These are phyloP conservation scores for Rhorus exstirpatorius DNA, from an alignment of 2,888 invertebrate genomes.

Conservation along the genomic window DNA sequence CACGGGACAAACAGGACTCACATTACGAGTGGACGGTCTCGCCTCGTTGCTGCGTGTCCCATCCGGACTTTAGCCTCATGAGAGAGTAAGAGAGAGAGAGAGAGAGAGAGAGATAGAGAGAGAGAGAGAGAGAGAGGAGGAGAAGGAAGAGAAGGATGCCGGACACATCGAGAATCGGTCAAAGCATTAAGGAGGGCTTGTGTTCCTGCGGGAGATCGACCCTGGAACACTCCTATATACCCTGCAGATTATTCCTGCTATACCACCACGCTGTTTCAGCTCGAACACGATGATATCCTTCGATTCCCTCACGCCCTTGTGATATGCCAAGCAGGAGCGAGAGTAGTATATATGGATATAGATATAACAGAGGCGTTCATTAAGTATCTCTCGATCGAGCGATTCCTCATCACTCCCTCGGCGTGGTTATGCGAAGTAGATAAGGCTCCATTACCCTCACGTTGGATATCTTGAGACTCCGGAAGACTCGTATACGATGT, in stretches of 20 bases:
- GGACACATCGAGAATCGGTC: conserved; percentile 36
- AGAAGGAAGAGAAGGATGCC: neutral
- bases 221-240: conserved; percentile 32
- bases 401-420: conserved; percentile 74
- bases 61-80: conserved; percentile 53
- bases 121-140: conserved; percentile 18
- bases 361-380: conserved; percentile 44
- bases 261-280: conserved; percentile 5
- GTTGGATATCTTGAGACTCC: conserved; percentile 61
- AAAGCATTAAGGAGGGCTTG: conserved; percentile 42
- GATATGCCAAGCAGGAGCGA: conserved; percentile 9
- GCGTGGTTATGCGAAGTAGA: conserved; percentile 71
- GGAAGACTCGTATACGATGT: conserved; percentile 22
- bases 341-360: conserved; percentile 19
- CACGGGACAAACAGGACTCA: conserved; percentile 81
- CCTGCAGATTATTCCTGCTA: conserved; percentile 54
- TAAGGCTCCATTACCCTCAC: conserved; percentile 73
- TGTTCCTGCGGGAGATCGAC: conserved; percentile 47
- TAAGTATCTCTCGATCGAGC: conserved; percentile 72
- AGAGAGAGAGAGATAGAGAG: conserved; percentile 10
- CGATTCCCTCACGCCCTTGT: conserved; percentile 57
- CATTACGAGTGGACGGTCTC: conserved; percentile 76
- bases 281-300: conserved; percentile 46
- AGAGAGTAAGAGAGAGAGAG: conserved; percentile 26
- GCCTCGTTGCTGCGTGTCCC: conserved; percentile 63